Percentiles rank a stretch among this genome's conserved stretches.
phyloP scores from a whole-genome alignment of 2,888 invertebrate species.

The Colletes collaris region DNA sequence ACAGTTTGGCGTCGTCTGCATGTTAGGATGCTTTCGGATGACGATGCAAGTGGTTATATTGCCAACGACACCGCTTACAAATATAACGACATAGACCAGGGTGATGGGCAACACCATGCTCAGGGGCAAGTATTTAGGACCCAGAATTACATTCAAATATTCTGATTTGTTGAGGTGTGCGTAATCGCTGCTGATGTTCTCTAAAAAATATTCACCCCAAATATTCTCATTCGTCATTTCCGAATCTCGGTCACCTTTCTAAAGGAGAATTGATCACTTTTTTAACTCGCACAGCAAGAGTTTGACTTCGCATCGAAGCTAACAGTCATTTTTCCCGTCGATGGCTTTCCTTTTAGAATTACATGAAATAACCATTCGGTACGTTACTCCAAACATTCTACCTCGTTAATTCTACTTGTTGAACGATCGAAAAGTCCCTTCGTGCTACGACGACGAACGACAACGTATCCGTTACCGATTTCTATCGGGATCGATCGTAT shows the following conservation, averaged over 20 bases:
- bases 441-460: too few relatives aligned
- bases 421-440: too few relatives aligned
- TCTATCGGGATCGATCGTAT: too few relatives aligned
- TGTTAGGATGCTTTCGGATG: constrained; percentile 90
- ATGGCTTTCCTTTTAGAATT: background rate
- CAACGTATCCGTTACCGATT: background rate
- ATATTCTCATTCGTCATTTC: constrained; percentile 50
- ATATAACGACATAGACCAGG: constrained; percentile 89
- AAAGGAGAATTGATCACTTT: background rate
- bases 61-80: constrained; percentile 92
- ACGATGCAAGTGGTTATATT: constrained; percentile 93
- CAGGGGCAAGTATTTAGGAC: constrained; percentile 86
- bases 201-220: constrained; percentile 22
- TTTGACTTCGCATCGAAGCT: background rate
- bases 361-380: background rate
- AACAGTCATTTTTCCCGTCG: background rate
- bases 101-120: constrained; percentile 85
- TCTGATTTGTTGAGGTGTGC: constrained; percentile 86
- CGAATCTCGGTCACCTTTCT: background rate
- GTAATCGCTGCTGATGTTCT: constrained; percentile 79
- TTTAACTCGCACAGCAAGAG: background rate
- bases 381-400: constrained; percentile 1
- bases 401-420: background rate
- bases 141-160: constrained; percentile 85
- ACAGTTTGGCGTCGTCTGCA: constrained; percentile 96